These are phyloP conservation scores for Chydorus sphaericus DNA, from an alignment of 2,888 invertebrate genomes.

Conservation along the genomic window DNA sequence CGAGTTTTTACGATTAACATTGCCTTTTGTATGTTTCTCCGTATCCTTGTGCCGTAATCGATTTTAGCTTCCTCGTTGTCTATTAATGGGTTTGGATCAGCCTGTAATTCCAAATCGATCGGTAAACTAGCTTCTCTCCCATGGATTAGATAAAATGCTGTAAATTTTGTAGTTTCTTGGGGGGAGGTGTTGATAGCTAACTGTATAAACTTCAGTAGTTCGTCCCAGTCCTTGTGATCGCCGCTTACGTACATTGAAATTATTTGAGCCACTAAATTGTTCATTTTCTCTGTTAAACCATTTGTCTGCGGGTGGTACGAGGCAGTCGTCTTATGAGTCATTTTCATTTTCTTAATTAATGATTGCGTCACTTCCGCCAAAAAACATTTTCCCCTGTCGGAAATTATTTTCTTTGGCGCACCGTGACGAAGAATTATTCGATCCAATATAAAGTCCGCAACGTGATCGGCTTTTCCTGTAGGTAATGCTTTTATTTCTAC, in stretches of 20 bases:
- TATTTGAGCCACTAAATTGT: slow-evolving; percentile 19
- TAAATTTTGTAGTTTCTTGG: slow-evolving; percentile 17
- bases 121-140: slow-evolving; percentile 18
- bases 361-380: slow-evolving; percentile 16
- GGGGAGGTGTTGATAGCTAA: slow-evolving; percentile 19
- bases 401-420: slow-evolving; percentile 1
- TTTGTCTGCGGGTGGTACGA: slow-evolving; percentile 19
- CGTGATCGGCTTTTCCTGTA: slow-evolving; percentile 18
- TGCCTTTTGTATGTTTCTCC: neutral
- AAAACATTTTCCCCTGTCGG: slow-evolving; percentile 15
- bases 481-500: slow-evolving; percentile 18
- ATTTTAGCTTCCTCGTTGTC: neutral
- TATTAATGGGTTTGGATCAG: neutral
- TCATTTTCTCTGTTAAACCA: slow-evolving; percentile 20
- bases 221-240: slow-evolving; percentile 19
- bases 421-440: neutral
- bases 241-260: slow-evolving; percentile 18
- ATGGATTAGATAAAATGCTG: slow-evolving; percentile 19
- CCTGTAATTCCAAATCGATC: neutral
- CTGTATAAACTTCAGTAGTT: slow-evolving; percentile 11
- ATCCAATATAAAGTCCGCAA: slow-evolving; percentile 11
- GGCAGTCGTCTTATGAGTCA: slow-evolving; percentile 17
- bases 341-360: slow-evolving; percentile 10
- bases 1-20: neutral
- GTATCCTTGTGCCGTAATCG: neutral